Conservation (phyloP, 2,888 invertebrate genomes). For the Eristalis pertinax region DNA sequence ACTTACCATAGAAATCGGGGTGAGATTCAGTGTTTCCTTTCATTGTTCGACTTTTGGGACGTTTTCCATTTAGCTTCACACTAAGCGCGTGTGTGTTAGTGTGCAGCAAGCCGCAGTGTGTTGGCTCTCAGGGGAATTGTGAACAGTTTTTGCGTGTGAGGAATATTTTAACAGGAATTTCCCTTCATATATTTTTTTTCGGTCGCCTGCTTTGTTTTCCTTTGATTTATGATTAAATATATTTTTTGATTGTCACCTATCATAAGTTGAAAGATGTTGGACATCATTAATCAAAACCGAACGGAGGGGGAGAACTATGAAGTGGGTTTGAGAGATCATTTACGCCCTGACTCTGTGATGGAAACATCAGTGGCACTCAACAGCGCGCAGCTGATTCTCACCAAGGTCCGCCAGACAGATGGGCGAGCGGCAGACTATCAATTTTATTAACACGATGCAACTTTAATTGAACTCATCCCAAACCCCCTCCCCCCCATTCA, state of each 20-base stretch:
- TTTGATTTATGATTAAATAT: slow-evolving; percentile 63
- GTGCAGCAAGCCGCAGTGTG: background rate
- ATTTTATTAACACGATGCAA: background rate
- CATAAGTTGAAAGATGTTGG: slow-evolving; percentile 37
- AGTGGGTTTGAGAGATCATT: slow-evolving; percentile 18
- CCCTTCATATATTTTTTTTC: slow-evolving; percentile 4
- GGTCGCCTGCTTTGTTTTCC: background rate
- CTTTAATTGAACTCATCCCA: background rate
- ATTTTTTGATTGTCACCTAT: slow-evolving; percentile 66
- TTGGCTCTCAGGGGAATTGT: slow-evolving; percentile 50
- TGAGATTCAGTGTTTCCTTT: slow-evolving; percentile 50
- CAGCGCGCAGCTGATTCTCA: background rate
- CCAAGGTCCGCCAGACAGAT: background rate
- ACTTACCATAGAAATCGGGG: slow-evolving; percentile 68
- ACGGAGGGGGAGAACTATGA: background rate
- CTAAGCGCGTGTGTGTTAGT: background rate
- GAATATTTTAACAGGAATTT: slow-evolving; percentile 53
- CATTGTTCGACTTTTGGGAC: slow-evolving; percentile 18
- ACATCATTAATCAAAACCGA: slow-evolving; percentile 59
- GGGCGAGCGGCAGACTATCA: background rate
- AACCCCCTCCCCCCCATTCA: too few species aligned
- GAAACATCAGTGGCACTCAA: background rate
- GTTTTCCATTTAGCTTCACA: slow-evolving; percentile 20
- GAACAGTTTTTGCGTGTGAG: slow-evolving; percentile 61
- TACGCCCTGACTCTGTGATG: background rate